Percentiles rank a stretch among this genome's conserved stretches.
These are phyloP conservation scores for Zoanthus sansibaricus DNA, from an alignment of 92 coral and sea anemone genomes.

Conservation along the genomic window DNA sequence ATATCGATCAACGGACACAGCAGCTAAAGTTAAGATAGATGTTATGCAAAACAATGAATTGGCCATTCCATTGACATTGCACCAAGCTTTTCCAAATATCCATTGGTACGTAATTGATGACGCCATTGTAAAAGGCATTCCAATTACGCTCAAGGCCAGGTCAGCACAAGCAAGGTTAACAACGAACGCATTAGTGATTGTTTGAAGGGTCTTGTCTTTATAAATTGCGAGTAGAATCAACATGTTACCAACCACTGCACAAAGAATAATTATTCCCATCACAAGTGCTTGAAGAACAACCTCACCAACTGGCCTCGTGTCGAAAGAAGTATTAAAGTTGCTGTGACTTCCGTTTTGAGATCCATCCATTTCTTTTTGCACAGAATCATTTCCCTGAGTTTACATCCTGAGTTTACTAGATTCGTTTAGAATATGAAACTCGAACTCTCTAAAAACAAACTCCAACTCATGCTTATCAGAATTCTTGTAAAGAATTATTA, in stretches of 20 bases:
- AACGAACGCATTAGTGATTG: conserved; percentile 89
- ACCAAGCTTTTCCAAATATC: conserved; percentile 84
- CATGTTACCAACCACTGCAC: conserved; percentile 76
- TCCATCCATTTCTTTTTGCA: conserved; percentile 13
- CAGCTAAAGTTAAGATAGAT: conserved; percentile 86
- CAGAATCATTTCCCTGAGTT: not conserved
- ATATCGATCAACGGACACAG: conserved; percentile 90
- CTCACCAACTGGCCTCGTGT: conserved; percentile 60
- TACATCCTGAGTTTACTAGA: not conserved
- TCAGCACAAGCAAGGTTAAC: conserved; percentile 90
- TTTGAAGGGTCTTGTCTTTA: conserved; percentile 80
- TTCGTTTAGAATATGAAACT: not conserved
- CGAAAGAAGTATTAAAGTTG: conserved; percentile 14
- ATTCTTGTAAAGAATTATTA: not conserved
- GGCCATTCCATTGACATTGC: conserved; percentile 86
- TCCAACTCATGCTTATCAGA: conserved; percentile 11
- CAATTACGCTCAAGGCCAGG: conserved; percentile 68
- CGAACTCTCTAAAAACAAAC: not conserved
- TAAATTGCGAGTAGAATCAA: conserved; percentile 81
- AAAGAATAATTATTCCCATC: conserved; percentile 73
- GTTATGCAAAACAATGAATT: conserved; percentile 88
- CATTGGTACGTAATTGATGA: conserved; percentile 88
- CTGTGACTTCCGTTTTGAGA: not conserved
- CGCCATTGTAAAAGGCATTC: conserved; percentile 91
- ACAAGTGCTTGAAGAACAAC: conserved; percentile 72